phyloP scores from a whole-genome alignment of 2,797 vertebrate species.

The Moxostoma hubbsi region DNA sequence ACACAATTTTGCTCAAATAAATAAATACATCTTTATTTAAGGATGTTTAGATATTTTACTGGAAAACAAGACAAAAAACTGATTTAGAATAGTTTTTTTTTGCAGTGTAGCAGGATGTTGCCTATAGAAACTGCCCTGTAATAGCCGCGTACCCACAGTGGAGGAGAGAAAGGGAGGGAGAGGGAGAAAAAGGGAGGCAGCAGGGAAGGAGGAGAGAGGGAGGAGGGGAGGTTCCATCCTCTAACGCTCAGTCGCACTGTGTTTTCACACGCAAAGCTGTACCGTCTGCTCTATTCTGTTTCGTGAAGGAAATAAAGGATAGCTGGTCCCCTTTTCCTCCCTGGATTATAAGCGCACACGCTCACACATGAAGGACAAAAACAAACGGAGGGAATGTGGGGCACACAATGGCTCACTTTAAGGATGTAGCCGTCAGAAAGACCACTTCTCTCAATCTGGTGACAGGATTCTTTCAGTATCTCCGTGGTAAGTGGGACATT shows the following conservation, averaged over 20 bases:
- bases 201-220: conserved; percentile 17
- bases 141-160: conserved; percentile 61
- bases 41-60: no score
- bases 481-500: conserved; percentile 83
- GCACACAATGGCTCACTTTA: conserved; percentile 81
- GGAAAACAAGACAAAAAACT: no score
- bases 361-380: conserved; percentile 55
- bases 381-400: conserved; percentile 61
- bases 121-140: conserved; percentile 64
- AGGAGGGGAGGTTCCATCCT: conserved; percentile 56
- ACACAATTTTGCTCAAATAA: no score
- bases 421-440: conserved; percentile 79
- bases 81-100: no score
- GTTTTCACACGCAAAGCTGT: conserved; percentile 70
- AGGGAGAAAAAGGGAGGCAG: conserved; percentile 64
- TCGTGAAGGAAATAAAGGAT: conserved; percentile 71
- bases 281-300: conserved; percentile 74
- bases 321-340: conserved; percentile 65
- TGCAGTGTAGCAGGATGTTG: conserved; percentile 65
- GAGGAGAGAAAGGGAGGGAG: conserved; percentile 61
- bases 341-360: conserved; percentile 62
- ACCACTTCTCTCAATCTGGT: conserved; percentile 80
- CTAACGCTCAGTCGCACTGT: conserved; percentile 68
- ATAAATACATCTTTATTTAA: no score
- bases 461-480: conserved; percentile 84